Conservation (phyloP, 2,113 vertebrate species). For the Mohoua ochrocephala region DNA sequence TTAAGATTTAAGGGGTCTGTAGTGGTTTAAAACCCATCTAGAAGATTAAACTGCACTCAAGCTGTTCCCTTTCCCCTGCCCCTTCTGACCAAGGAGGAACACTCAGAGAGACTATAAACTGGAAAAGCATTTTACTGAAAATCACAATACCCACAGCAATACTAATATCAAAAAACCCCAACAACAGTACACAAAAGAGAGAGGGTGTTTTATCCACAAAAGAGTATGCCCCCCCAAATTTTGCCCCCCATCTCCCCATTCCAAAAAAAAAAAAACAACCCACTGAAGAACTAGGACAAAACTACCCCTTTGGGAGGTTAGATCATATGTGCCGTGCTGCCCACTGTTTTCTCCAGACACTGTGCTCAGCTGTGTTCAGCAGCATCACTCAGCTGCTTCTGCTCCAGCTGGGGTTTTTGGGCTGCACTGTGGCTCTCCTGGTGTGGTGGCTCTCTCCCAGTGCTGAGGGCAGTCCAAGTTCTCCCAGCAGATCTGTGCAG, state of each 20-base stretch:
- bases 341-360: neutral
- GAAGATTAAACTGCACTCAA: neutral
- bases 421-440: neutral
- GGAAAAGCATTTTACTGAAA: neutral
- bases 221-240: neutral
- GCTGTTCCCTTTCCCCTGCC: neutral
- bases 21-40: neutral
- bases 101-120: neutral
- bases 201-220: neutral
- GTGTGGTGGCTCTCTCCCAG: neutral
- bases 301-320: neutral
- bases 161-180: neutral
- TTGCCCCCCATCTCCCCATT: neutral
- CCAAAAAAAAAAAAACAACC: neutral
- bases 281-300: neutral
- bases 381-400: neutral
- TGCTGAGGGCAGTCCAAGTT: fast-evolving
- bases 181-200: neutral
- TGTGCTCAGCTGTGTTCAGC: neutral
- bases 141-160: neutral
- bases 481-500: neutral
- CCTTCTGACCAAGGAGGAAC: neutral
- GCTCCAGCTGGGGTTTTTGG: neutral
- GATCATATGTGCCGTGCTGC: neutral
- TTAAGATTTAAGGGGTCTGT: neutral